phyloP scores from a whole-genome alignment of 2,888 invertebrate genomes.

The Ecliptopera silaceata region DNA sequence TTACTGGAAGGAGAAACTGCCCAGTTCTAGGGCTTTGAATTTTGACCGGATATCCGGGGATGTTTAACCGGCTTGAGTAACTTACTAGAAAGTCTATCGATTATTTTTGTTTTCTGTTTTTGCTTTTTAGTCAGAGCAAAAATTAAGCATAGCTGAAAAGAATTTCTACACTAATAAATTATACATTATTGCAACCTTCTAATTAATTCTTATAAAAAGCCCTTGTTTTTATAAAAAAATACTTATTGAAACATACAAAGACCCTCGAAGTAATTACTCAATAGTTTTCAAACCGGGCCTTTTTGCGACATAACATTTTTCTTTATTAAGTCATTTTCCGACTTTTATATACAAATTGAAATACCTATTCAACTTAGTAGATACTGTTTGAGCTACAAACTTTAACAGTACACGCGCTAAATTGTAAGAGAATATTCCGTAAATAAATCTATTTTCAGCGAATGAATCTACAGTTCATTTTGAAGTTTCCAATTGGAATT shows the following conservation, averaged over 20 bases:
- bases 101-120: background rate
- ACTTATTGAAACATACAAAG: too few relatives aligned
- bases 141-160: too few relatives aligned
- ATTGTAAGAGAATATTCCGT: constrained; percentile 28
- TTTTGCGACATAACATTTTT: too few relatives aligned
- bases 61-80: background rate
- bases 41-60: constrained; percentile 1
- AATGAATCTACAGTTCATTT: constrained; percentile 12
- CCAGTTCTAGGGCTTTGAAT: background rate
- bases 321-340: background rate
- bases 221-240: too few relatives aligned
- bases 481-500: constrained; percentile 6
- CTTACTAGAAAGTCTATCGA: background rate
- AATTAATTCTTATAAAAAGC: too few relatives aligned
- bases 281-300: too few relatives aligned
- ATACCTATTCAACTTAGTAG: constrained; percentile 15
- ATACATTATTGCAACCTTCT: too few relatives aligned
- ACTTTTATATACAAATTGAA: background rate
- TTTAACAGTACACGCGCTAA: constrained; percentile 23
- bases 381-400: constrained; percentile 26
- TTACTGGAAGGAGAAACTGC: constrained; percentile 16
- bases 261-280: too few relatives aligned
- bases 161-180: too few relatives aligned
- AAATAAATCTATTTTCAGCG: constrained; percentile 24
- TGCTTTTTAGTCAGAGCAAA: too few relatives aligned